phyloP scores from a whole-genome alignment of 2,888 invertebrate species.

The Lottia gigantea region DNA sequence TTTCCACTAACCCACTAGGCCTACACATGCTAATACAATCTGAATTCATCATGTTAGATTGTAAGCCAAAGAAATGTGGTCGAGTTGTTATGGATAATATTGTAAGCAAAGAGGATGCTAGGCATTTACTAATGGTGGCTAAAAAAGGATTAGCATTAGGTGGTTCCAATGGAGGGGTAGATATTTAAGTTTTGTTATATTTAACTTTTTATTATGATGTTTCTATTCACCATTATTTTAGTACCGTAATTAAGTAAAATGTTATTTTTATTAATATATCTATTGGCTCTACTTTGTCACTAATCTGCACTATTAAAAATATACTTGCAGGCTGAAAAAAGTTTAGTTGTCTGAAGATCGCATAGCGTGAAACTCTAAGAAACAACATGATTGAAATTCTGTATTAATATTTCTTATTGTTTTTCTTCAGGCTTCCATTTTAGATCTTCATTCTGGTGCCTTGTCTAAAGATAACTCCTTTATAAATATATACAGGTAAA shows the following conservation, averaged over 20 bases:
- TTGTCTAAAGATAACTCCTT: slow-evolving; percentile 80
- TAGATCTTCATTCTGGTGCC: slow-evolving; percentile 87
- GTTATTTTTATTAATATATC: neutral
- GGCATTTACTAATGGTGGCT: slow-evolving; percentile 77
- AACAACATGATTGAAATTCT: too few relatives aligned
- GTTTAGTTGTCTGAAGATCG: too few relatives aligned
- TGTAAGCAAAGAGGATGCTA: slow-evolving; percentile 77
- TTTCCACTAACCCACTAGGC: too few relatives aligned
- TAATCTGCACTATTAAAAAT: too few relatives aligned
- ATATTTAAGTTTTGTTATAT: slow-evolving; percentile 24
- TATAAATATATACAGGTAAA: slow-evolving; percentile 78
- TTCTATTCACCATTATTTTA: too few relatives aligned
- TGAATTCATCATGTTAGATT: slow-evolving; percentile 49
- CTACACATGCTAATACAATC: too few relatives aligned
- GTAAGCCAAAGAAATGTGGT: slow-evolving; percentile 80
- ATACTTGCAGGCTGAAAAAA: too few relatives aligned
- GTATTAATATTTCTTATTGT: too few relatives aligned
- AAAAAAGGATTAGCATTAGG: slow-evolving; percentile 78
- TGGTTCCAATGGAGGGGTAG: slow-evolving; percentile 78
- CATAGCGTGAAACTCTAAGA: too few relatives aligned
- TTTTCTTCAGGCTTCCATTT: slow-evolving; percentile 75
- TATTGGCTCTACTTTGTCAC: neutral
- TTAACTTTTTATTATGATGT: neutral
- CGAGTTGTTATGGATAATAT: slow-evolving; percentile 82
- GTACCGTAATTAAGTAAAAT: too few relatives aligned